Base-by-base conservation (phyloP, 2,797 vertebrate genomes). In the Sebastiscus tertius region DNA sequence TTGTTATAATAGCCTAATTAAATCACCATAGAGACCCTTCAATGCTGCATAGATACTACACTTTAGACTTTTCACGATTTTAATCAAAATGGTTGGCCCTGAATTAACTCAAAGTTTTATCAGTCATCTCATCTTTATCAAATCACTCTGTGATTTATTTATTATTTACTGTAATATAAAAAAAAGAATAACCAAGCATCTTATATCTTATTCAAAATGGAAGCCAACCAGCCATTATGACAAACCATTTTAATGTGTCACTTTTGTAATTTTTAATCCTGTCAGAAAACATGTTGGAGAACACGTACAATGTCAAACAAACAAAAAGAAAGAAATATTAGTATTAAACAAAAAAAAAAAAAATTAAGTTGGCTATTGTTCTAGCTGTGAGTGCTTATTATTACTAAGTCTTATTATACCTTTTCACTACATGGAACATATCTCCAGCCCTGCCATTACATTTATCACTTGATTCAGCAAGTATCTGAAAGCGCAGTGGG, bases 391-490 rank as follows among this genome's bases (percentile, higher is more conserved):
- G 75, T 46, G 4, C 65, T 72, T 29, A 58, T 70, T 70, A 58
- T 71, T 56, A 39, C 46, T 13, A 26, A 67, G 42, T 90, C 72
- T 79, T 80, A 77, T 77, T 87, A 71, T 87, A 81, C 62, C 71
- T 62, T 66, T 85, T 80, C 79, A 79, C 80, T 88, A 80, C 82
- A 87, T 88, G 76, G 87, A 90, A 86, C 82, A 91, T 93, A 89
- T 94, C 87, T 94, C 64, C 84, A 77, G 83, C 88, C 46, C 82
- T 67, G 73, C 85, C 77, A 77, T 92, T 93, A 92, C 89, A 92
- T 95, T 89, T 95, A 93, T 94, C 90, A 89, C 91, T 94, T 87
- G 88, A 92, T 95, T 94, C 88, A 93, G 90, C 90, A 93, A 93
- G 93, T 94, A 94, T 94, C 90, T 94, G 87, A 90, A 92, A 91